A percentile compares a stretch with the other conserved stretches of the same genome.
Evolutionary conservation across 1,140 invertebrate genomes (phyloP).

Genomic region (Pogonomyrmex californicus): DNA sequence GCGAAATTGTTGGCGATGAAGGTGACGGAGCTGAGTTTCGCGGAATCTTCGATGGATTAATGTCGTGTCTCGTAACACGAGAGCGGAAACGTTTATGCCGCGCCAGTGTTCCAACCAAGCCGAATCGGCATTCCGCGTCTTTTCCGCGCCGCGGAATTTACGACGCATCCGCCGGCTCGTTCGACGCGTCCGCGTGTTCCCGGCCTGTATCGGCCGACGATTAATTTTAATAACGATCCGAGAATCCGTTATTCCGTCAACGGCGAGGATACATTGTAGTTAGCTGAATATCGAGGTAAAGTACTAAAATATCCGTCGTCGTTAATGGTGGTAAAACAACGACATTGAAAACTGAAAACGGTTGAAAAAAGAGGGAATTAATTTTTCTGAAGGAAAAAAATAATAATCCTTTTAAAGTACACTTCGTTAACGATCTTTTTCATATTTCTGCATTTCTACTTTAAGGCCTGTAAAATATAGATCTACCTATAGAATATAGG

Average conservation of each 20-base stretch:
- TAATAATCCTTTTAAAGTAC: too few species aligned
- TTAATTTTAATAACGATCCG: slow-evolving; percentile 70
- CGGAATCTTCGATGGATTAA: slow-evolving; percentile 54
- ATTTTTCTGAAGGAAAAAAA: too few species aligned
- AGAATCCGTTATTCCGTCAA: slow-evolving; percentile 62
- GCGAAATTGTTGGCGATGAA: slow-evolving; percentile 28
- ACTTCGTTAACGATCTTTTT: too few species aligned
- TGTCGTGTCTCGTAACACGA: slow-evolving; percentile 23
- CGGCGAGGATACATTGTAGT: not conserved
- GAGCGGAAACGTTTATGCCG: slow-evolving; percentile 49
- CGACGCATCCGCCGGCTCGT: slow-evolving; percentile 26
- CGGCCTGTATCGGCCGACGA: slow-evolving; percentile 43
- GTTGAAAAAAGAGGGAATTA: not conserved
- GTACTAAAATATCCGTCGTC: not conserved
- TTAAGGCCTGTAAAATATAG: too few species aligned
- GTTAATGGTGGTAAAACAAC: not conserved
- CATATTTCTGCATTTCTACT: too few species aligned
- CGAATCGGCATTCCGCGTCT: slow-evolving; percentile 25
- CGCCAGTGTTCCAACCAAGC: slow-evolving; percentile 24
- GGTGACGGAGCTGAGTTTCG: slow-evolving; percentile 17
- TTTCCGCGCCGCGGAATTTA: slow-evolving; percentile 33
- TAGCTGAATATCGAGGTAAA: not conserved
- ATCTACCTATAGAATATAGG: too few species aligned
- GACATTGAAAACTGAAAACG: not conserved
- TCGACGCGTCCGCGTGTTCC: slow-evolving; percentile 36